These are phyloP conservation scores for Sclerodermus sp. DNA, from an alignment of 2,888 invertebrate species.

Conservation along the genomic window DNA sequence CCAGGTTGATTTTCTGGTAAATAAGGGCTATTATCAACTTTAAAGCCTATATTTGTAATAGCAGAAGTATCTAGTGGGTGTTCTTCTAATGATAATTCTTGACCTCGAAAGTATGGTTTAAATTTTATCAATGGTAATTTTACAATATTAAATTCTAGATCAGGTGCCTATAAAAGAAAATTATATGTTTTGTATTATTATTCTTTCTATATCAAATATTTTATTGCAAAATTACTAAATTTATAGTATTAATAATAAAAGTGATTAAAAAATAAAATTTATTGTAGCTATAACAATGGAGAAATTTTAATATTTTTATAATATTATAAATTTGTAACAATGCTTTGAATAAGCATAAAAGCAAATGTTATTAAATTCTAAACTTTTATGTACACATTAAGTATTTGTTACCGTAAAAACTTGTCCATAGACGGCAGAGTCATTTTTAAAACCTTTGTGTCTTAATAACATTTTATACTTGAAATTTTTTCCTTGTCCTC, in stretches of 20 bases:
- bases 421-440: conserved; percentile 52
- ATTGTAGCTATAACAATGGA: too few relatives aligned
- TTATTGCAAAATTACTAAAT: too few relatives aligned
- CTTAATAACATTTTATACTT: conserved; percentile 56
- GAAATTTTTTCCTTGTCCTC: conserved; percentile 53
- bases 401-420: conserved; percentile 44
- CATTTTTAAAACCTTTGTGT: conserved; percentile 48
- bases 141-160: conserved; percentile 41
- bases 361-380: not conserved
- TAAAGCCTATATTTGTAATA: conserved; percentile 56
- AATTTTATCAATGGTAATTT: conserved; percentile 52
- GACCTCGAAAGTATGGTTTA: conserved; percentile 56
- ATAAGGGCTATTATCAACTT: conserved; percentile 58
- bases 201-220: too few relatives aligned
- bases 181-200: too few relatives aligned
- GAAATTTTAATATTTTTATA: too few relatives aligned
- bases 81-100: conserved; percentile 39
- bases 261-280: too few relatives aligned
- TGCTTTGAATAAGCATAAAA: too few relatives aligned
- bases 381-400: not conserved
- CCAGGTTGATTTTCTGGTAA: conserved; percentile 57
- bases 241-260: too few relatives aligned
- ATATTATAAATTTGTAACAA: too few relatives aligned
- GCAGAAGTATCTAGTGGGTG: conserved; percentile 52
- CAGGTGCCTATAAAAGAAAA: conserved; percentile 43